Conservation (phyloP, 30 jellyfish, hydroid and myxozoan species). For the Pelagia noctiluca region DNA sequence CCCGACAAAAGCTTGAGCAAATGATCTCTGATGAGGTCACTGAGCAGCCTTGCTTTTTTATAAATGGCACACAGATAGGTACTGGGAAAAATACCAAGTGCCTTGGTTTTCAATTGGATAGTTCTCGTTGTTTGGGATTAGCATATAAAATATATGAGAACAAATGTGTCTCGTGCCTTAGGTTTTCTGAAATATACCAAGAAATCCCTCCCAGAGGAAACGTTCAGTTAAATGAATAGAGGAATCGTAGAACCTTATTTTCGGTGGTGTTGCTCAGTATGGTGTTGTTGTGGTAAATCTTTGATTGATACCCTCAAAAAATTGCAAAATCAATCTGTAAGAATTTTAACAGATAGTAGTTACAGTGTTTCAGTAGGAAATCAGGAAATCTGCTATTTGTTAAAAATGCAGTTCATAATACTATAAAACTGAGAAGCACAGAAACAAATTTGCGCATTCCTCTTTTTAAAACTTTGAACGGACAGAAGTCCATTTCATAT, state of each 20-base stretch:
- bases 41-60: constrained; percentile 18
- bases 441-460: neutral
- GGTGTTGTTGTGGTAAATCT: constrained; percentile 53
- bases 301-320: constrained; percentile 31
- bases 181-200: constrained; percentile 47
- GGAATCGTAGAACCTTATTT: constrained; percentile 55
- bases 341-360: constrained; percentile 9
- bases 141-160: constrained; percentile 12
- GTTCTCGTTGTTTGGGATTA: constrained; percentile 44
- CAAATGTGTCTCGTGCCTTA: constrained; percentile 41
- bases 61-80: constrained; percentile 19
- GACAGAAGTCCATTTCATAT: neutral
- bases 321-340: constrained; percentile 36
- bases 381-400: too few relatives aligned
- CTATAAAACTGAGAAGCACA: neutral
- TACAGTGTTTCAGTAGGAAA: too few relatives aligned
- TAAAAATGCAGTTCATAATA: neutral
- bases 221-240: neutral
- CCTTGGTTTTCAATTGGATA: constrained; percentile 54
- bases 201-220: constrained; percentile 6
- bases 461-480: neutral
- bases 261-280: constrained; percentile 64
- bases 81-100: constrained; percentile 19
- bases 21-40: constrained; percentile 18
- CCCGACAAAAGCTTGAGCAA: constrained; percentile 8